Conservation (phyloP, 92 coral and sea anemone genomes). For the Zoanthus sociatus region DNA sequence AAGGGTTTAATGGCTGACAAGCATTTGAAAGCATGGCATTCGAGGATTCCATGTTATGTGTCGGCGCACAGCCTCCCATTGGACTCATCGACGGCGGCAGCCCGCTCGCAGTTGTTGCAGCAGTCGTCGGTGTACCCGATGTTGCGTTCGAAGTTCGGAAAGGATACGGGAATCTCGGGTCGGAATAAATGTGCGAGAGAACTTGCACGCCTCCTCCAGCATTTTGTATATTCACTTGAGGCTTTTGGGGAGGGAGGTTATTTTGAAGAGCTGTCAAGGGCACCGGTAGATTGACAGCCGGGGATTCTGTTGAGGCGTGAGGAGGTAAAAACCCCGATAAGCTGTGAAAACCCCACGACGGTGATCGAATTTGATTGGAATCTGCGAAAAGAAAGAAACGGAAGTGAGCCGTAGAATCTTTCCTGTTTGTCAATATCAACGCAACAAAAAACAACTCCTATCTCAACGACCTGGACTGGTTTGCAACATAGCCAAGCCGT, state of each 20-base stretch:
- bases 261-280: slow-evolving; percentile 75
- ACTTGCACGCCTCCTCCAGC: slow-evolving; percentile 77
- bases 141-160: slow-evolving; percentile 82
- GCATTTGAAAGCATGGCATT: slow-evolving; percentile 77
- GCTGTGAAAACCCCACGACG: slow-evolving; percentile 90
- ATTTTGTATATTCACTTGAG: slow-evolving; percentile 83
- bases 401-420: slow-evolving; percentile 35
- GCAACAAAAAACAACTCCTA: slow-evolving; percentile 21
- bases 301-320: slow-evolving; percentile 81
- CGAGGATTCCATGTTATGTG: slow-evolving; percentile 65
- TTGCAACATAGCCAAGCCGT: neutral
- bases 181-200: slow-evolving; percentile 88
- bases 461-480: slow-evolving; percentile 18
- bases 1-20: slow-evolving; percentile 75
- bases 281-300: slow-evolving; percentile 74
- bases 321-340: slow-evolving; percentile 86
- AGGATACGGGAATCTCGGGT: slow-evolving; percentile 86
- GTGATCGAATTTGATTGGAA: slow-evolving; percentile 85
- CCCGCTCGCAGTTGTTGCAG: slow-evolving; percentile 67
- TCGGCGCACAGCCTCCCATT: slow-evolving; percentile 68
- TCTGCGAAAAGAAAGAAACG: slow-evolving; percentile 68
- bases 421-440: slow-evolving; percentile 47
- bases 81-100: slow-evolving; percentile 60
- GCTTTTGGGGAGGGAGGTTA: slow-evolving; percentile 77
- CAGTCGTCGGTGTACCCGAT: slow-evolving; percentile 67